phyloP scores from a whole-genome alignment of 2,797 vertebrate genomes.

The Sebastes nivosus region DNA sequence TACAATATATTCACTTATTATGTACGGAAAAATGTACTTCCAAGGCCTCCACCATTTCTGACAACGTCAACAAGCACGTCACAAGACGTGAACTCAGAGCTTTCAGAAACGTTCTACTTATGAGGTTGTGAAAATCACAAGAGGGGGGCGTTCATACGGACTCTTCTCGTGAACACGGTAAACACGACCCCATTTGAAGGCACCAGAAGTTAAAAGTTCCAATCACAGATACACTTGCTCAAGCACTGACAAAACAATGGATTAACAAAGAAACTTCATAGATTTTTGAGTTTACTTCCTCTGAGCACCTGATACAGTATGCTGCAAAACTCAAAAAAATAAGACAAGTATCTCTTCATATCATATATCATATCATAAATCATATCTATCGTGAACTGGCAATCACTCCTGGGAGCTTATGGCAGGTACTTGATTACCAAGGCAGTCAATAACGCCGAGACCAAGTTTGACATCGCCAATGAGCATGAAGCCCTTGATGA shows the following conservation, averaged over 20 bases:
- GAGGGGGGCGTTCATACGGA: too few species aligned
- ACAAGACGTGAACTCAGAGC: too few species aligned
- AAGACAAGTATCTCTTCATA: not conserved
- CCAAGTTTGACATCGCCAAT: constrained; percentile 61
- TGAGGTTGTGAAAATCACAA: rapidly evolving
- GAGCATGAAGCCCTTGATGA: constrained; percentile 64
- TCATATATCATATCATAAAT: constrained; percentile 15
- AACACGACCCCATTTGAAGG: too few species aligned
- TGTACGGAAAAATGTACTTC: rapidly evolving
- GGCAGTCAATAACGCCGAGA: constrained; percentile 55
- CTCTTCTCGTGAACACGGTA: too few species aligned
- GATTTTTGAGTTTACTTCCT: not conserved
- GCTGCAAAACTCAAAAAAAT: not conserved
- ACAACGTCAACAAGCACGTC: too few species aligned
- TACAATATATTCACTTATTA: too few species aligned
- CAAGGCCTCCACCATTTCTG: too few species aligned
- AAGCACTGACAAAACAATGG: constrained; percentile 6
- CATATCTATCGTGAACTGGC: not conserved
- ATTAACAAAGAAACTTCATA: not conserved
- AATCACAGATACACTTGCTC: not conserved
- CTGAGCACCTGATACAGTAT: not conserved
- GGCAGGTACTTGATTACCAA: constrained; percentile 56
- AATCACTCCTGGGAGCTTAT: constrained; percentile 41
- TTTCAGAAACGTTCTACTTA: too few species aligned
- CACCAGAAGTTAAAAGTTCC: not conserved